Percentiles rank a stretch among this genome's conserved stretches.
phyloP scores from a whole-genome alignment of 2,888 invertebrate species.

The Yponomeuta malinellus region DNA sequence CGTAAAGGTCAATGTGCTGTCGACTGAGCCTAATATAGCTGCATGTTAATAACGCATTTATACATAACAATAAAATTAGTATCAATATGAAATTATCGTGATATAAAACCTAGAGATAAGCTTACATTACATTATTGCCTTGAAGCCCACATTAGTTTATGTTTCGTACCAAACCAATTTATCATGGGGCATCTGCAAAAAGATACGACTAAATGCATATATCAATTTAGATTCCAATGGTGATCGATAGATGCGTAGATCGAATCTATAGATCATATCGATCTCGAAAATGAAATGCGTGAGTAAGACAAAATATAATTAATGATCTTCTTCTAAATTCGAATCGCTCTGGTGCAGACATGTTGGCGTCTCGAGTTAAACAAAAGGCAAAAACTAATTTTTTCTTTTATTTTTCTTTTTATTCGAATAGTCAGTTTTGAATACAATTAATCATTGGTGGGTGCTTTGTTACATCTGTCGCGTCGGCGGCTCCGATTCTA shows the following conservation, averaged over 20 bases:
- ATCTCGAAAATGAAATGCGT: constrained; percentile 71
- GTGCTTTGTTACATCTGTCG: constrained; percentile 69
- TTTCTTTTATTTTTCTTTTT: constrained; percentile 56
- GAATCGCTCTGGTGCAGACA: constrained; percentile 73
- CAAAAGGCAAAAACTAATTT: constrained; percentile 65
- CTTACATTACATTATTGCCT: constrained; percentile 18
- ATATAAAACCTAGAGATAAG: too few species aligned
- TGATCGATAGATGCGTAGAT: constrained; percentile 74
- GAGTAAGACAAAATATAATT: constrained; percentile 77
- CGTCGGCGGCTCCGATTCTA: constrained; percentile 46
- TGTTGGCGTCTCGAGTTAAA: constrained; percentile 71
- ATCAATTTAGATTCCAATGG: constrained; percentile 66
- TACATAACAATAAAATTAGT: too few species aligned
- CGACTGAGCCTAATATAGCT: too few species aligned
- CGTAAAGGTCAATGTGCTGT: too few species aligned
- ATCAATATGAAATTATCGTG: too few species aligned
- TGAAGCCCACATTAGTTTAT: constrained; percentile 27
- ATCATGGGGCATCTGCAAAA: constrained; percentile 59
- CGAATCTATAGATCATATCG: constrained; percentile 75
- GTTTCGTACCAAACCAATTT: constrained; percentile 42
- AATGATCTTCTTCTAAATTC: constrained; percentile 70
- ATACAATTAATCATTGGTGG: constrained; percentile 61
- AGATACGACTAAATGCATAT: constrained; percentile 68
- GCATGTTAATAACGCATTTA: too few species aligned
- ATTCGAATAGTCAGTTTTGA: constrained; percentile 51